Base-by-base conservation (phyloP, 2,797 vertebrate genomes). In the Channallabes apus region DNA sequence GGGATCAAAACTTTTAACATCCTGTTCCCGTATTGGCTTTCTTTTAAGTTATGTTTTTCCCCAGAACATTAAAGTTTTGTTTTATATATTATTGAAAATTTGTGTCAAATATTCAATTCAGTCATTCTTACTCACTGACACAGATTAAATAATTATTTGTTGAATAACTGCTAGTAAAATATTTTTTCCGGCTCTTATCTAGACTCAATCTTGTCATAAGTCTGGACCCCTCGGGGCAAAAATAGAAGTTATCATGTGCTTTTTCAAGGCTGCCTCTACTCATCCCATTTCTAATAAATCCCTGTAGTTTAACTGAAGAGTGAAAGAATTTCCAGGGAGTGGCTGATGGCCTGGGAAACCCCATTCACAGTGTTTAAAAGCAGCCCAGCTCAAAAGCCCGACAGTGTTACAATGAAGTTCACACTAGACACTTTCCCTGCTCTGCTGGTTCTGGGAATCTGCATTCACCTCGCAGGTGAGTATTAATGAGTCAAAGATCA, bases 241-340 rank as follows among this genome's bases (percentile, higher is more conserved):
- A 6, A 24, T 1, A 1, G 11, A 61, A 0, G 20, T 54, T 8
- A 85, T 18, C 81, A 8, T 64, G 20, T 12, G 5, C 4, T 2
- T 9, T 75, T 27, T 15, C 78, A 80, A n/a, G 27, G 41, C 68
- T 56, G 3, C 7, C n/a, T 3, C 22, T 12, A 58, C 1, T 71
- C 71, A 78, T 4, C 29, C 73, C 73, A 71, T 35, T 59, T 68
- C 22, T 17, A 54, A 56, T 35, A 85, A 84, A 8, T 38, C 64
- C 15, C 4, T 24, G 41, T 32, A 46, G n/a, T 62, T 29, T 4
- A 46, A 9, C 27, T 75, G 12, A 83, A 32, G 18, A 77, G n/a
- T 6, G 38, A 82, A 85, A 93, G 92, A 93, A 91, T 91, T 94
- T 93, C 92, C 92, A 90, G 29, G 71, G 61, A 68, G 79, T 51